These are phyloP conservation scores for Moxostoma hubbsi DNA, from an alignment of 2,797 vertebrate genomes.

Conservation along the genomic window DNA sequence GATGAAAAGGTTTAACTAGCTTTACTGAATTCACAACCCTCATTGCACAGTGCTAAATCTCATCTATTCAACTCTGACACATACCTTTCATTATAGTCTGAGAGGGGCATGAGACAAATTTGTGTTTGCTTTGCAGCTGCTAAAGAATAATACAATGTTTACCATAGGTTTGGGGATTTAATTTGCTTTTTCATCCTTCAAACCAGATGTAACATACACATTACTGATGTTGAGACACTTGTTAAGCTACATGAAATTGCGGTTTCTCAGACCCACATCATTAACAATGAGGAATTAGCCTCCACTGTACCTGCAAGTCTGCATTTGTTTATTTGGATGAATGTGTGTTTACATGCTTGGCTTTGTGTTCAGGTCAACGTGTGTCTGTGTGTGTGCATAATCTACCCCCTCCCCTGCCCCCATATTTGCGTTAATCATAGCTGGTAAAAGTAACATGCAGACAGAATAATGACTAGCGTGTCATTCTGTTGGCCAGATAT, in stretches of 20 bases:
- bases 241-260: conserved; percentile 8
- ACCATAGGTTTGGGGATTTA: conserved; percentile 42
- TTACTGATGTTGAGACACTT: conserved; percentile 17
- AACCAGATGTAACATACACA: conserved; percentile 29
- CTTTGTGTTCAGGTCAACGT: not conserved
- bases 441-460: conserved; percentile 9
- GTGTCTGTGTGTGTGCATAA: not conserved
- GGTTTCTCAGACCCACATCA: conserved; percentile 1
- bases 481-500: not conserved
- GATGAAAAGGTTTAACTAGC: conserved; percentile 62
- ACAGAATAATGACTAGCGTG: not conserved
- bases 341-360: not conserved
- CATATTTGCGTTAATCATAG: conserved; percentile 1
- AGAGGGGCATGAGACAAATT: conserved; percentile 48
- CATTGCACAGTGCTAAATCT: conserved; percentile 54
- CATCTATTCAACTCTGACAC: conserved; percentile 52
- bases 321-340: conserved; percentile 11
- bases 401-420: not conserved
- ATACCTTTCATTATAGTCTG: conserved; percentile 56
- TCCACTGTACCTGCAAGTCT: not conserved
- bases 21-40: conserved; percentile 51
- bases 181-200: conserved; percentile 31
- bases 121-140: conserved; percentile 46
- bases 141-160: conserved; percentile 41
- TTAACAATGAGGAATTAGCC: conserved; percentile 7